These are phyloP conservation scores for Musca domestica DNA, from an alignment of 1,140 invertebrate species.

Conservation along the genomic window DNA sequence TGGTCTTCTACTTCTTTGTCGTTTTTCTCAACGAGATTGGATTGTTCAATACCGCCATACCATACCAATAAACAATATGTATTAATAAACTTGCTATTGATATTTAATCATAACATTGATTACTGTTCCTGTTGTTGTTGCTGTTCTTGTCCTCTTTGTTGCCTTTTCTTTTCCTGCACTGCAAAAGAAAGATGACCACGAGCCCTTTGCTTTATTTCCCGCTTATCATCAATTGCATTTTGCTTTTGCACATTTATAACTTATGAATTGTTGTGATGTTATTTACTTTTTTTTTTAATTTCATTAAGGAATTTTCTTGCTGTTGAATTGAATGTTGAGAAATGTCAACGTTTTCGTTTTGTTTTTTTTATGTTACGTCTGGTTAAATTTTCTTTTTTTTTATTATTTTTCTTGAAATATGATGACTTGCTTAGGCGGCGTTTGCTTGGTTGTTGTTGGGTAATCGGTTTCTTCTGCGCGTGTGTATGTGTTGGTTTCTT, in stretches of 20 bases:
- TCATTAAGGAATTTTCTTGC: too few relatives aligned
- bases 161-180: too few relatives aligned
- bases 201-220: neutral
- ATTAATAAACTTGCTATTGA: neutral
- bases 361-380: too few relatives aligned
- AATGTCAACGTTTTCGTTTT: too few relatives aligned
- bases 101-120: neutral
- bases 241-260: neutral
- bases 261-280: neutral
- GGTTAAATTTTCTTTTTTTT: too few relatives aligned
- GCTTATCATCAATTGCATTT: neutral
- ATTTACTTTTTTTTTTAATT: neutral
- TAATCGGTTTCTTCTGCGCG: neutral
- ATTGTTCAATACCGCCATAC: too few relatives aligned
- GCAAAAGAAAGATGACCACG: too few relatives aligned
- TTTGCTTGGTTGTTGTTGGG: neutral
- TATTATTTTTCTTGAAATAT: too few relatives aligned
- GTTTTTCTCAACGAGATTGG: too few relatives aligned
- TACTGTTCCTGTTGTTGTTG: neutral
- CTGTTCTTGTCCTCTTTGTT: slow-evolving; percentile 3
- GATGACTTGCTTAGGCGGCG: neutral
- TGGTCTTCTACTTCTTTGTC: too few relatives aligned
- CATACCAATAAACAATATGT: too few relatives aligned
- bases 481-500: neutral
- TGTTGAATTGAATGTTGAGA: too few relatives aligned